Base-by-base conservation (phyloP, 2,888 invertebrate species). In the Drosophila percnosoma region DNA sequence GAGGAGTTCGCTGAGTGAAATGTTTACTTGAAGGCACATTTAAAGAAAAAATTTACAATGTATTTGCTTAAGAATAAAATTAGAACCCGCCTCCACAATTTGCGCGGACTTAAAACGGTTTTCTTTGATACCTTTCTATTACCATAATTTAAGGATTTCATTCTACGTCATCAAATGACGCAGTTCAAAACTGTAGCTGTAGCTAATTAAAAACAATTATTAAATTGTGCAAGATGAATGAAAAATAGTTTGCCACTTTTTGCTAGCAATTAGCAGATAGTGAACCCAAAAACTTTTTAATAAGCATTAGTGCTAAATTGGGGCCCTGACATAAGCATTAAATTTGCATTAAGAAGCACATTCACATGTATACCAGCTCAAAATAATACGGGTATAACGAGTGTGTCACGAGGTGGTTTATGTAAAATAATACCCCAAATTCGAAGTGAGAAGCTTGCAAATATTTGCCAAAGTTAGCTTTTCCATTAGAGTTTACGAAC, bases 381-480 rank as follows among this genome's bases (percentile, higher is more conserved):
- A 57, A 59, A 54, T 51, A 52, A 78, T 55, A 70, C 24, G 29
- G 48, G 29, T 63, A 52, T 45, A 18, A n/a, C 6, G 33, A 15
- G 31, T 24, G 29, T 21, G 18, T 21, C 33, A 27, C 18, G 2
- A 8, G 34, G 6, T 18, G 57, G 38, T 29, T 21, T 59, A 31
- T 57, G 78, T 69, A 81, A 81, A 54, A 52, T 61, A 58, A 87
- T 89, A 84, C 42, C 58, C 51, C 51, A 59, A 52, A 78, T 54
- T 53, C 71, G 64, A 67, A 77, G 15, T 74, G 36, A 71, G 60
- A 63, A 75, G 40, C 68, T 60, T 51, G 65, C 75, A 75, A 81
- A 87, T 84, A 89, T 89, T 84, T 84, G 73, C 68, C 52, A 53
- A 68, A 83, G 83, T 86, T 73, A 60, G 63, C 80, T 54, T 80